Base-by-base conservation (phyloP, 2,888 invertebrate species). In the Crioceris asparagi region DNA sequence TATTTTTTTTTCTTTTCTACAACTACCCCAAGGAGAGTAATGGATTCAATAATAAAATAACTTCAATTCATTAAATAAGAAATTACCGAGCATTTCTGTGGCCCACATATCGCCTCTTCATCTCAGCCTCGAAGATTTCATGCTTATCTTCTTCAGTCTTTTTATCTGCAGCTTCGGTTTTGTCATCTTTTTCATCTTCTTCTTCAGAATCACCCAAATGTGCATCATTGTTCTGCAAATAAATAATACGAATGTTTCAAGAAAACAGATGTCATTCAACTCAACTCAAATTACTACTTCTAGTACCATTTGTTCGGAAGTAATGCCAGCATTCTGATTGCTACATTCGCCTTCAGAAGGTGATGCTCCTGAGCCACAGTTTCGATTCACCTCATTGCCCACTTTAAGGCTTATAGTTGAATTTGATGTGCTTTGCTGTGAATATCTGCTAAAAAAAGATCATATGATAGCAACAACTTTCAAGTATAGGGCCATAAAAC, bases 51-150 rank as follows among this genome's bases (percentile, higher is more conserved):
- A 37, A 37, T n/a, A n/a, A n/a, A n/a, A n/a, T n/a, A n/a, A n/a
- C n/a, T n/a, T n/a, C n/a, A n/a, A n/a, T n/a, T n/a, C n/a, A n/a
- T n/a, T n/a, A n/a, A n/a, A n/a, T n/a, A n/a, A n/a, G 7, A 35
- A n/a, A 31, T 26, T 56, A 76, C 76, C 77, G 71, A 5, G 86
- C 80, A 66, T 87, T 87, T 37, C 87, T 72, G 62, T 88, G 87
- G 2, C 87, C 87, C 34, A 69, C 72, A 58, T 74, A 87, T 53
- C 78, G 79, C 64, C 72, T 75, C 53, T 74, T 77, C 43, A 81
- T 69, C 43, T 69, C 62, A 4, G 70, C 61, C 45, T 70, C 69
- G 30, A 62, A 65, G 15, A 52, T 45, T 26, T 42, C 48, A 14
- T 38, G 44, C 37, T 45, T 50, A 10, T 43, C 40, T 35, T 42